phyloP scores from a whole-genome alignment of 2,113 vertebrate genomes.

The Daphoenositta chrysoptera region DNA sequence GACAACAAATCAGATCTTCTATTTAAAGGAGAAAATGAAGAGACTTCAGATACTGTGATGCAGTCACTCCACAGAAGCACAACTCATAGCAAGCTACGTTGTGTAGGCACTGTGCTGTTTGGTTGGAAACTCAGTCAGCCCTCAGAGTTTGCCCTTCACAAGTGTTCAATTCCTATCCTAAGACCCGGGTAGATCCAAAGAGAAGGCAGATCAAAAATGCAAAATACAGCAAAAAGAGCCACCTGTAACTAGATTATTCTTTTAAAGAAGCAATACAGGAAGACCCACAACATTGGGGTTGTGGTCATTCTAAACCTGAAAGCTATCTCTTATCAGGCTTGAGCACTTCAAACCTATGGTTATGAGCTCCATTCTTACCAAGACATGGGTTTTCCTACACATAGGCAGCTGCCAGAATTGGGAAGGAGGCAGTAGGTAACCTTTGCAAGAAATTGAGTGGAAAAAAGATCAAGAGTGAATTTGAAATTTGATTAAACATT shows the following conservation, averaged over 20 bases:
- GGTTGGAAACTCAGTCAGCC: neutral
- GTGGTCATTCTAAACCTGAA: neutral
- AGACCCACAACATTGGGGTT: neutral
- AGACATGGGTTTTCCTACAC: neutral
- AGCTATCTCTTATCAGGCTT: neutral
- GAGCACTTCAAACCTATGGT: neutral
- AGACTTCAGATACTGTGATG: neutral
- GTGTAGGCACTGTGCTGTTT: neutral
- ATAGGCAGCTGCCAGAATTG: neutral
- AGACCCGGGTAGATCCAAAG: neutral
- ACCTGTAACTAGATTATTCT: neutral
- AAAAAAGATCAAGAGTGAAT: rapidly evolving
- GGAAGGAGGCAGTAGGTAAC: neutral
- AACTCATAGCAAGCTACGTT: neutral
- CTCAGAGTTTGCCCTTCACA: neutral
- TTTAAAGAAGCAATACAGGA: neutral
- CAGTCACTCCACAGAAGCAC: neutral
- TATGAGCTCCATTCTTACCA: neutral
- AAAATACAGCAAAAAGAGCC: neutral
- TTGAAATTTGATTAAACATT: neutral
- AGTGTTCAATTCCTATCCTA: neutral
- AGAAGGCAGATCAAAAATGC: neutral
- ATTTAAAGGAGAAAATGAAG: neutral
- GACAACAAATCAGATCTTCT: neutral
- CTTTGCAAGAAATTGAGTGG: neutral